Percentiles rank a stretch among this genome's conserved stretches.
Conservation (phyloP, 2,113 vertebrate species). For the Nanorana parkeri region DNA sequence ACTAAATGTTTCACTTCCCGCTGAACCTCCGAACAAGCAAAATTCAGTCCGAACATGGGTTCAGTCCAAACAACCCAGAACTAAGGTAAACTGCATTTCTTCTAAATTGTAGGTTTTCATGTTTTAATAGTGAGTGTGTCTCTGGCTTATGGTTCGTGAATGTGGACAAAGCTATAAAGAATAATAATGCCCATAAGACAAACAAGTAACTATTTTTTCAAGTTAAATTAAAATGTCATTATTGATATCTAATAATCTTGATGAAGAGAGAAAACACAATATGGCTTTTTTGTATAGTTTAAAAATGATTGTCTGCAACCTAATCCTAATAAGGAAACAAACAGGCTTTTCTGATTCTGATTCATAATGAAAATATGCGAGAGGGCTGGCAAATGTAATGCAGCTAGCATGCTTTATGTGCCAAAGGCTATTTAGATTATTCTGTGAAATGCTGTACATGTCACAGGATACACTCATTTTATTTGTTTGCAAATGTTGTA, state of each 20-base stretch:
- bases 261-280: background rate
- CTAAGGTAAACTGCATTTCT: too few relatives aligned
- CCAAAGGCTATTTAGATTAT: constrained; percentile 76
- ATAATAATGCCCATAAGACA: too few relatives aligned
- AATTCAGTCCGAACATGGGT: too few relatives aligned
- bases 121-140: too few relatives aligned
- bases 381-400: constrained; percentile 69
- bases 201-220: too few relatives aligned
- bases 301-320: constrained; percentile 63
- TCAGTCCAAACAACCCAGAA: too few relatives aligned
- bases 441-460: constrained; percentile 19
- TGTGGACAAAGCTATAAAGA: too few relatives aligned
- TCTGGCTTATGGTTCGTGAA: too few relatives aligned
- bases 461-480: constrained; percentile 17
- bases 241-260: background rate
- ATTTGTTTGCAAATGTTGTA: constrained; percentile 31
- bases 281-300: constrained; percentile 19
- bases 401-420: constrained; percentile 70
- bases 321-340: constrained; percentile 79
- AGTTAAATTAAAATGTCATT: too few relatives aligned
- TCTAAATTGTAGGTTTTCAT: too few relatives aligned
- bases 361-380: constrained; percentile 67
- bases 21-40: too few relatives aligned
- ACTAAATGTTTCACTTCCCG: too few relatives aligned
- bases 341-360: constrained; percentile 62